These are phyloP conservation scores for Dynastes hyllus DNA, from an alignment of 2,888 invertebrate species.

Conservation along the genomic window DNA sequence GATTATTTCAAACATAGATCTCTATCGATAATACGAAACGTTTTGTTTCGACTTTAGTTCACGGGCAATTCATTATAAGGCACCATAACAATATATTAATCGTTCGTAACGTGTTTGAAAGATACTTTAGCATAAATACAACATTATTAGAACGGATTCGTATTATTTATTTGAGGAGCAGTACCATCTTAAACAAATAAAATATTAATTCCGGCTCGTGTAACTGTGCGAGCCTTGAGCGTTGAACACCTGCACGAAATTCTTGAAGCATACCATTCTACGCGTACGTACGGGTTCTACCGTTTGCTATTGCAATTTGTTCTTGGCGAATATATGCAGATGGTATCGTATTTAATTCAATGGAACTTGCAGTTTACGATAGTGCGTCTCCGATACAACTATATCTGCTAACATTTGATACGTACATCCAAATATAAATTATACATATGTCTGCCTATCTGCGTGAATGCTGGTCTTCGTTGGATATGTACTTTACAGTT, in stretches of 20 bases:
- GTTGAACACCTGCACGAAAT: conserved; percentile 56
- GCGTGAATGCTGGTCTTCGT: not conserved
- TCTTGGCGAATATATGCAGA: conserved; percentile 31
- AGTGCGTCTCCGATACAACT: conserved; percentile 24
- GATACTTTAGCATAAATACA: conserved; percentile 34
- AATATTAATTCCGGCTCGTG: conserved; percentile 44
- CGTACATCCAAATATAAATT: conserved; percentile 24
- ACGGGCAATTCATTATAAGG: conserved; percentile 11
- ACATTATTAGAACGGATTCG: conserved; percentile 40
- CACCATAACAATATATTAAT: conserved; percentile 25
- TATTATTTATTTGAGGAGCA: conserved; percentile 35
- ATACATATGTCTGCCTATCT: not conserved
- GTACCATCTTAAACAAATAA: conserved; percentile 47
- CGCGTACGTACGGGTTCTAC: conserved; percentile 12
- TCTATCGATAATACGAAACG: conserved; percentile 6
- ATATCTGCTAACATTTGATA: conserved; percentile 16
- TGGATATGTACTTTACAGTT: not conserved
- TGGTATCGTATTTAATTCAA: conserved; percentile 44
- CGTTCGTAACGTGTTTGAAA: conserved; percentile 11
- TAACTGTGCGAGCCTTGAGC: conserved; percentile 53
- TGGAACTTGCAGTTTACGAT: conserved; percentile 23
- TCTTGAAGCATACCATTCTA: conserved; percentile 40
- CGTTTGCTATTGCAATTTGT: conserved; percentile 49
- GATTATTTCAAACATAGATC: conserved; percentile 20
- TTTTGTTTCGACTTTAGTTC: conserved; percentile 13